Conservation (phyloP, 1,140 invertebrate species). For the Calosoma granatense region DNA sequence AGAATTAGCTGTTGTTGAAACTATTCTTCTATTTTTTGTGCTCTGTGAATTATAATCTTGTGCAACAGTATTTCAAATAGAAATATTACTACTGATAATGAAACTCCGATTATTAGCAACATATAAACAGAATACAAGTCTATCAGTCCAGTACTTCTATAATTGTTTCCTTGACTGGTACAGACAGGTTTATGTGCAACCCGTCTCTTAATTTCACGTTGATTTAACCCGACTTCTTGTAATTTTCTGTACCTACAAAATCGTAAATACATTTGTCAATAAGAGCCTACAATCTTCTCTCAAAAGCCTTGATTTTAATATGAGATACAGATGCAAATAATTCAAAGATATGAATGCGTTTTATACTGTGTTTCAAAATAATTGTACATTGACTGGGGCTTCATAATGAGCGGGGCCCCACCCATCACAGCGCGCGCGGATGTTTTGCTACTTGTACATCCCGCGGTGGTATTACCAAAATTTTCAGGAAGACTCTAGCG, state of each 20-base stretch:
- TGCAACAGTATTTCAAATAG: neutral
- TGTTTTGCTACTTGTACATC: no score
- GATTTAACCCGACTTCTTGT: constrained; percentile 45
- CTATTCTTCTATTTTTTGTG: no score
- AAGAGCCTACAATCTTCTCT: neutral
- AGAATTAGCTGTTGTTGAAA: no score
- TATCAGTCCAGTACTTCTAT: neutral
- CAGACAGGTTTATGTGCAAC: constrained; percentile 47
- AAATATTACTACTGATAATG: neutral
- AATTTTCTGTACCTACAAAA: constrained; percentile 27
- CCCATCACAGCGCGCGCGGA: no score
- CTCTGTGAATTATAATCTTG: no score
- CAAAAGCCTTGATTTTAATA: constrained; percentile 2
- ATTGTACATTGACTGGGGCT: no score
- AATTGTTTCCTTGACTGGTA: neutral
- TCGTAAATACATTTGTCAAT: constrained; percentile 5
- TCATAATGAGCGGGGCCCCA: no score
- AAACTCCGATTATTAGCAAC: neutral
- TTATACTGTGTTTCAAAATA: no score
- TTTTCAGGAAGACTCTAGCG: no score
- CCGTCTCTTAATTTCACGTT: constrained; percentile 38
- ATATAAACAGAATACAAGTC: neutral
- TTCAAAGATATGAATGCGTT: no score
- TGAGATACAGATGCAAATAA: no score
- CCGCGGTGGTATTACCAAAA: no score